These are phyloP conservation scores for Ophion costatus DNA, from an alignment of 2,888 invertebrate species.

Conservation along the genomic window DNA sequence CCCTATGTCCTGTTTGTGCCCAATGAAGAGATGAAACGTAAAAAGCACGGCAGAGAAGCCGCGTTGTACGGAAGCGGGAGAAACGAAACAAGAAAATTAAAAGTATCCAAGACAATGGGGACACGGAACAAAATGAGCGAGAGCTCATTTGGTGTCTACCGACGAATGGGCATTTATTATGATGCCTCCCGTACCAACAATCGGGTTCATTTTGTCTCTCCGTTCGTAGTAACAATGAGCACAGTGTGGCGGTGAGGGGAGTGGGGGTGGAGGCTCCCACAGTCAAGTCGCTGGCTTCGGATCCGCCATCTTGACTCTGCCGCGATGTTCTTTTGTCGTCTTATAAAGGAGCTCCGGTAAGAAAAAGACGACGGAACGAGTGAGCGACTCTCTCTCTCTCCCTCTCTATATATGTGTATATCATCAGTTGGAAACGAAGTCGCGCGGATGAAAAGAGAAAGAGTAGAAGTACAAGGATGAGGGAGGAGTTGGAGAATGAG, in stretches of 20 bases:
- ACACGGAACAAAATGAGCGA: conserved; percentile 79
- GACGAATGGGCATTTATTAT: conserved; percentile 82
- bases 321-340: conserved; percentile 81
- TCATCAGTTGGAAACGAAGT: conserved; percentile 43
- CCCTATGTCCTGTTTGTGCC: not conserved
- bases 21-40: conserved; percentile 1
- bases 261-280: conserved; percentile 60
- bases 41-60: conserved; percentile 33
- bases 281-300: conserved; percentile 72
- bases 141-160: conserved; percentile 82
- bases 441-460: conserved; percentile 25
- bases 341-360: conserved; percentile 76
- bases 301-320: conserved; percentile 81
- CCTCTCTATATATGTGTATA: not conserved
- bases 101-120: conserved; percentile 81
- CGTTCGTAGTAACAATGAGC: conserved; percentile 79
- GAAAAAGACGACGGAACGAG: conserved; percentile 73
- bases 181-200: conserved; percentile 82
- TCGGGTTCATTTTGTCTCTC: conserved; percentile 83
- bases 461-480: conserved; percentile 13
- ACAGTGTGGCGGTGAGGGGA: no score
- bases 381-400: conserved; percentile 48
- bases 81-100: conserved; percentile 80
- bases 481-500: conserved; percentile 8
- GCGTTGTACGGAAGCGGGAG: conserved; percentile 59